Conservation (phyloP, 2,113 vertebrate species). For the Rana temporaria region DNA sequence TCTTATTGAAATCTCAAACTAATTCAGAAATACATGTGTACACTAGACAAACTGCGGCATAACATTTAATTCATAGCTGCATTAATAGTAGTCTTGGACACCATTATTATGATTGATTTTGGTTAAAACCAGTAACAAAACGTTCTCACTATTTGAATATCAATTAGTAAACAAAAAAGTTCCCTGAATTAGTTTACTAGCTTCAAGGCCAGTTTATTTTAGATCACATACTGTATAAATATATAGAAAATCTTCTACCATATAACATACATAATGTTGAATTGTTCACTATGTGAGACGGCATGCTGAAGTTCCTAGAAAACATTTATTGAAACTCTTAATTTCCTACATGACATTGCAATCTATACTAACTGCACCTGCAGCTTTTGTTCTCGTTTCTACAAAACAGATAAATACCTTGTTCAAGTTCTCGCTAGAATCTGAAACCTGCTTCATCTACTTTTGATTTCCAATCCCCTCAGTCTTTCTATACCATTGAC, state of each 20-base stretch:
- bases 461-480: not conserved
- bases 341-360: conserved; percentile 41
- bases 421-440: not conserved
- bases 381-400: conserved; percentile 25
- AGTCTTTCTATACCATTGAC: not conserved
- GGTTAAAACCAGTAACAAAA: not conserved
- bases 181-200: not conserved
- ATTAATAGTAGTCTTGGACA: no score
- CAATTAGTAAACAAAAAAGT: no score
- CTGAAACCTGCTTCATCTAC: not conserved
- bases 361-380: conserved; percentile 32
- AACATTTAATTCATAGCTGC: no score
- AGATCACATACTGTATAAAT: conserved; percentile 17
- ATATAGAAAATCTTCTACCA: not conserved
- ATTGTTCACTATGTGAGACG: conserved; percentile 21
- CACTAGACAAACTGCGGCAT: no score
- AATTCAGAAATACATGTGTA: no score
- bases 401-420: conserved; percentile 24
- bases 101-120: no score
- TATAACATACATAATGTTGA: conserved; percentile 6
- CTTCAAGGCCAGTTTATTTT: not conserved
- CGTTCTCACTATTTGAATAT: not conserved
- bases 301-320: conserved; percentile 36
- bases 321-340: conserved; percentile 39
- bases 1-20: no score